Evolutionary conservation across 2,797 vertebrate genomes (phyloP).

Genomic region (Amazonetta brasiliensis): DNA sequence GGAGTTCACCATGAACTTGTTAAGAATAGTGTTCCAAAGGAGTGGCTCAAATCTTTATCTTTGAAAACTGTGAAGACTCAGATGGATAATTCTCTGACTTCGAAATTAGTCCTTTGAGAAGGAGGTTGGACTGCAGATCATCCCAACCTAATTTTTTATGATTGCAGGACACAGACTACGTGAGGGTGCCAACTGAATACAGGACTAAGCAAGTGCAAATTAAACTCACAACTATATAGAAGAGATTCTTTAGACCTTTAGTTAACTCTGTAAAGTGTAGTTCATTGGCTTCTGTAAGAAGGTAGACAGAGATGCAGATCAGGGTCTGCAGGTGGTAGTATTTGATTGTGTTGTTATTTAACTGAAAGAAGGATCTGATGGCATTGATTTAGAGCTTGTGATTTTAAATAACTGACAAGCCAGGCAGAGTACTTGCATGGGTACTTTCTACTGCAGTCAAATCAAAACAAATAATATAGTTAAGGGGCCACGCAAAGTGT

Average conservation of each 20-base stretch:
- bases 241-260: background rate
- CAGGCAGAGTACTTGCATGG: background rate
- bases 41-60: background rate
- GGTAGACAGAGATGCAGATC: background rate
- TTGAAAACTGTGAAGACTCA: background rate
- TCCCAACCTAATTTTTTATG: background rate
- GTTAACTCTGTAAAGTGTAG: background rate
- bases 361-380: background rate
- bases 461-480: constrained; percentile 36
- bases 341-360: constrained; percentile 24
- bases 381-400: background rate
- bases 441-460: constrained; percentile 9
- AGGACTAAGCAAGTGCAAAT: background rate
- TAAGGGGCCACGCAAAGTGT: background rate
- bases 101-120: background rate
- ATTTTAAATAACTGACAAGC: constrained; percentile 12
- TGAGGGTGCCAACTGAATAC: background rate
- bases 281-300: background rate
- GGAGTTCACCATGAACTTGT: background rate
- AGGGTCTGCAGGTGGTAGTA: constrained; percentile 35
- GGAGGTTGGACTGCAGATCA: background rate
- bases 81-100: background rate
- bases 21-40: background rate
- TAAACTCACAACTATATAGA: background rate
- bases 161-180: rapidly evolving